Base-by-base conservation (phyloP, 64 coral and sea anemone genomes). In the Pocillopora verrucosa region DNA sequence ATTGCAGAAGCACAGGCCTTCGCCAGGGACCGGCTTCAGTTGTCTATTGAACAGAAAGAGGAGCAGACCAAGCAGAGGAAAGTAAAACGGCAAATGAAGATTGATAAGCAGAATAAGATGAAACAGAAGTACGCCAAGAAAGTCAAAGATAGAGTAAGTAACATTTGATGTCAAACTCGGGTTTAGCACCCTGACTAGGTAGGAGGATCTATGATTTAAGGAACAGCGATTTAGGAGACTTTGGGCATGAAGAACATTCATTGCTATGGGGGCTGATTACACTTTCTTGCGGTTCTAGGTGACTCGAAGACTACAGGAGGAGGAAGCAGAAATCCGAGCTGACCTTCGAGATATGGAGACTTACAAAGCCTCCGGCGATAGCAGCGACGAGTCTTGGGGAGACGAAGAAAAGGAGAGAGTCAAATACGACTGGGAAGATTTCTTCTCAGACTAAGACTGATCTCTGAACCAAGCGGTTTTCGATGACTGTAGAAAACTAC, bases 361-460 rank as follows among this genome's bases (percentile, higher is more conserved):
- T 6, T 83, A 67, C 19, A 16, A 37, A 10, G 61, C 61, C 34
- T 83, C 61, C 12, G 80, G 45, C 35, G 67, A 67, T 67, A 60
- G 78, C 78, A 60, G 78, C 78, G 78, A 82, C 59, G 34, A 82
- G 13, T 41, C 60, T 15, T 65, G 60, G 79, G 79, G 79, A 19
- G 79, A 82, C 60, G 30, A 82, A 26, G 22, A 80, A 15, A 59
- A 82, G 35, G 61, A 83, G 10, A 65, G 35, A 22, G 59, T 41
- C 35, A 19, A 13, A 0, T 20, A 67, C 61, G 61, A 65, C 20
- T 83, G 80, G 80, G 59, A 83, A 20, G 80, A 83, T 83, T 83
- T 83, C 80, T 83, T 68, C 61, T 0, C 79, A 36, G 79, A 62
- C 16, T 12, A 12, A 58, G 36, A 5, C 15, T 22, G 75, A n/a